Evolutionary conservation across 2,113 vertebrate species (phyloP).

Genomic region (Oncorhynchus clarkii): DNA sequence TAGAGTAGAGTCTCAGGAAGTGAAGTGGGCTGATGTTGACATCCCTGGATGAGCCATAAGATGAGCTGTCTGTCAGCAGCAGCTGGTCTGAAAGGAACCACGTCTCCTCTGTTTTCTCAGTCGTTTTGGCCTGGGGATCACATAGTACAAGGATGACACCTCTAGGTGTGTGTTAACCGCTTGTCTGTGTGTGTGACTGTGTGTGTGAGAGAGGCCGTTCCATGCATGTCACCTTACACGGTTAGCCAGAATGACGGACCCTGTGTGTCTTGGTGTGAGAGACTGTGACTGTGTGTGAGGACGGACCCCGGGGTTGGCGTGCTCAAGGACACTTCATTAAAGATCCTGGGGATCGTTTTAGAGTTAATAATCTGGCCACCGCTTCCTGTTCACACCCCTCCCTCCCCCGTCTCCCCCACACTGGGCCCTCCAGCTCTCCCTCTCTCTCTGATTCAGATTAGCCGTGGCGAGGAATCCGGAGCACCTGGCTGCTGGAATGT

Average conservation of each 20-base stretch:
- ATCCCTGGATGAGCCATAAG: slow-evolving; percentile 39
- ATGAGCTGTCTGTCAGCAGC: slow-evolving; percentile 47
- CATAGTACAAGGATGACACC: slow-evolving; percentile 36
- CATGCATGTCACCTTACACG: too few relatives aligned
- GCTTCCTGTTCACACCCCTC: slow-evolving; percentile 33
- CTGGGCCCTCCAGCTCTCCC: slow-evolving; percentile 31
- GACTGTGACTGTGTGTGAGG: not conserved
- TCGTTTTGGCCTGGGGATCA: slow-evolving; percentile 54
- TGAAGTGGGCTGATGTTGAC: not conserved
- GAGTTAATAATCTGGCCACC: slow-evolving; percentile 29
- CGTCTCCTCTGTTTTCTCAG: slow-evolving; percentile 54
- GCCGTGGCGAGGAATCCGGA: slow-evolving; percentile 74
- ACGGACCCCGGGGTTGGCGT: not conserved
- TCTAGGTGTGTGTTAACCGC: slow-evolving; percentile 1
- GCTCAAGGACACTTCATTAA: slow-evolving; percentile 26
- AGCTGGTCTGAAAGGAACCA: slow-evolving; percentile 43
- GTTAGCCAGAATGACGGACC: too few relatives aligned
- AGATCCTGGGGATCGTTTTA: slow-evolving; percentile 10
- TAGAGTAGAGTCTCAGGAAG: too few relatives aligned
- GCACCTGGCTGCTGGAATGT: slow-evolving; percentile 80
- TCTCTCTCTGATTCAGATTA: slow-evolving; percentile 73
- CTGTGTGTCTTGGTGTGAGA: slow-evolving; percentile 11
- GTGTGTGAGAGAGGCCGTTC: too few relatives aligned
- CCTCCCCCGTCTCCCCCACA: not conserved
- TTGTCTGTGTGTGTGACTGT: slow-evolving; percentile 12